Conservation (phyloP, 2,797 vertebrate genomes). For the Micropoecilia bifurca region DNA sequence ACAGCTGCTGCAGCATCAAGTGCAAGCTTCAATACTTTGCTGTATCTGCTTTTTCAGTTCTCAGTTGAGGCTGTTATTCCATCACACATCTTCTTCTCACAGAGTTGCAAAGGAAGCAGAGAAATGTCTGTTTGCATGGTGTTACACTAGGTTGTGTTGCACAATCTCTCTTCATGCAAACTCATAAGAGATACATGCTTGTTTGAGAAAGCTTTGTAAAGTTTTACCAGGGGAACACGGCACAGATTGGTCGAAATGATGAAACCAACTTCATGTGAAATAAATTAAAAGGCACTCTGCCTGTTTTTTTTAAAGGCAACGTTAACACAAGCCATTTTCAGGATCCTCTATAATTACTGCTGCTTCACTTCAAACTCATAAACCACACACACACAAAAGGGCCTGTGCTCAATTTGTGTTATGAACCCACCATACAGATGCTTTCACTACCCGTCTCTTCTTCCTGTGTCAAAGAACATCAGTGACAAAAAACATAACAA, state of each 20-base stretch:
- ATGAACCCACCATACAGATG: not conserved
- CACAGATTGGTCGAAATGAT: not conserved
- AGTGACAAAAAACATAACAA: not conserved
- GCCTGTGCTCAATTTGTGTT: not conserved
- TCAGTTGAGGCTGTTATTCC: not conserved
- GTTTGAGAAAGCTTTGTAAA: not conserved
- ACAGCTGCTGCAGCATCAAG: not conserved
- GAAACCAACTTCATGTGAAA: not conserved
- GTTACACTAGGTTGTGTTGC: not conserved
- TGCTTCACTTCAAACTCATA: not conserved
- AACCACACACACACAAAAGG: not conserved
- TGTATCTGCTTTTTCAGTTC: not conserved
- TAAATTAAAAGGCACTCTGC: not conserved
- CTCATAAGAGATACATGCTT: not conserved
- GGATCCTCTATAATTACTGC: not conserved
- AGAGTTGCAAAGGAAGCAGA: not conserved
- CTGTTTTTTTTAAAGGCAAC: not conserved
- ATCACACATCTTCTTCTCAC: not conserved
- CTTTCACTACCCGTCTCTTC: not conserved
- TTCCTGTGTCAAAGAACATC: not conserved
- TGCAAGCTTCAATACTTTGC: not conserved
- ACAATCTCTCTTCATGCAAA: not conserved
- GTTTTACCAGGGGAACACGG: not conserved
- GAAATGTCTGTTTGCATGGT: not conserved
- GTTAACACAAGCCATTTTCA: not conserved